Base-by-base conservation (phyloP, 2,888 invertebrate species). In the Pogonocherus hispidulus region DNA sequence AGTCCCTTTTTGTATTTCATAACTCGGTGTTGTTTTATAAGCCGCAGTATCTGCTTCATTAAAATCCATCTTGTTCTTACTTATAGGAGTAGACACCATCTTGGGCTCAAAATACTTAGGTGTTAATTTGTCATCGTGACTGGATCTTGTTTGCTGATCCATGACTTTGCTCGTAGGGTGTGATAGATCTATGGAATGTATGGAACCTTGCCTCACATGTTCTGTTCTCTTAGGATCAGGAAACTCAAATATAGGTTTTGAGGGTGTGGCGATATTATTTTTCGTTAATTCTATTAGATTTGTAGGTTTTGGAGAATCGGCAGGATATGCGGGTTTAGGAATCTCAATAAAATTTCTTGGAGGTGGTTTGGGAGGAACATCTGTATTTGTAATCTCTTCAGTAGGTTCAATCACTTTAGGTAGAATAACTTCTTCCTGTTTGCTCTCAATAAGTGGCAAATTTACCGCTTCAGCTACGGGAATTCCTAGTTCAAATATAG, bases 291-390 rank as follows among this genome's bases (percentile, higher is more conserved):
- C 75, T 1, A 74, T 35, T 54, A 80, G 51, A 65, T 76, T 74
- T n/a, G 57, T 55, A 9, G 82, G 83, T 74, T 84, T 84, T 1
- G 83, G 82, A 18, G 82, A 80, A 70, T 82, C 82, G 0, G 76
- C 67, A 0, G 82, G 82, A 71, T 82, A 83, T 18, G 79, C 80
- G 3, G 83, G 82, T 72, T 83, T 84, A 11, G 77, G 70, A 9
- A 71, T 56, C 54, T 82, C 81, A 3, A 75, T 65, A 23, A 79
- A 76, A 62, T 78, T 81, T 63, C 81, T 77, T 49, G 85, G 85
- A 49, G 85, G 85, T 18, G 85, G 85, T 79, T 85, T 85, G 1
- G 85, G 85, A 4, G 85, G 85, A 23, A 84, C 78, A 62, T 83
- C 81, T 9, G 49, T 62, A 11, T 47, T 56, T 37, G 35, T 56